Conservation (phyloP, 2,113 vertebrate species). For the human region GRCh38 chr1:214040001-214040500, state of each 20-base stretch:
- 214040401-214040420: constrained; percentile 68
- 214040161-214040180: constrained; percentile 87
- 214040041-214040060: constrained; percentile 86
- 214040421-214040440: constrained; percentile 75
- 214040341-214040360: constrained; percentile 79
- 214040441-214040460: constrained; percentile 51
- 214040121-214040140: constrained; percentile 87
- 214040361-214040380: constrained; percentile 71
- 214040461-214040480: not conserved
- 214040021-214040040: constrained; percentile 87
- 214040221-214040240: constrained; percentile 84
- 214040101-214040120: constrained; percentile 85
- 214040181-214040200: constrained; percentile 85
- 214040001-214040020: constrained; percentile 87
- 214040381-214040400: constrained; percentile 65
- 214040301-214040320: constrained; percentile 75
- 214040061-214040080: constrained; percentile 84
- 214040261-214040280: constrained; percentile 85
- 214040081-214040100: constrained; percentile 87
- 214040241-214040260: constrained; percentile 87
- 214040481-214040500: constrained; percentile 69
- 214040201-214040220: constrained; percentile 82
- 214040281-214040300: constrained; percentile 79
- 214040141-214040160: constrained; percentile 87
- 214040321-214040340: constrained; percentile 81